A percentile compares a stretch with the other conserved stretches of the same genome.
Conservation (phyloP, 2,113 vertebrate species). For the Caracal caracal region DNA sequence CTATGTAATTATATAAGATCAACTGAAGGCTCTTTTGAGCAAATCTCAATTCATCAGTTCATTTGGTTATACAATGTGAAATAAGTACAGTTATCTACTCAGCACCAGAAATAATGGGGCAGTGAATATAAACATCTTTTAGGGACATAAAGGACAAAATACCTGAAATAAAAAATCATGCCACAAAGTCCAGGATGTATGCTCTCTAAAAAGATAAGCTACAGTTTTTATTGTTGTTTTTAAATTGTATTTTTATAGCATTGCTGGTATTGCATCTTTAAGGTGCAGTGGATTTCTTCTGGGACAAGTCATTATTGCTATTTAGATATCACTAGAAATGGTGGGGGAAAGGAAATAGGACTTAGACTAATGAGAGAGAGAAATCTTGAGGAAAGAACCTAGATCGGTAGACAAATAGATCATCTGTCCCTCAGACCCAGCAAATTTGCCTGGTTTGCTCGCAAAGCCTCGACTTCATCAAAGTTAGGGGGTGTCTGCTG, state of each 20-base stretch:
- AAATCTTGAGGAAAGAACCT: background rate
- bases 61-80: background rate
- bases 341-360: background rate
- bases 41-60: conserved; percentile 14
- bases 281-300: background rate
- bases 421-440: background rate
- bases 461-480: background rate
- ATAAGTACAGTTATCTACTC: background rate
- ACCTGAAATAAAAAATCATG: background rate
- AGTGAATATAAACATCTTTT: background rate
- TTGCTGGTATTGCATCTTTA: background rate
- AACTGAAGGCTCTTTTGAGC: background rate
- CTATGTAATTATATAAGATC: background rate
- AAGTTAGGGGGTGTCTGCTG: background rate
- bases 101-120: background rate
- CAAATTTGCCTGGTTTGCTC: background rate
- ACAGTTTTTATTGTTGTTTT: background rate
- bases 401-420: background rate
- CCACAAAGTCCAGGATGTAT: background rate
- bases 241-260: background rate
- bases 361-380: background rate
- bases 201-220: background rate
- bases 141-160: background rate
- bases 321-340: background rate
- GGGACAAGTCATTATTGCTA: background rate